A percentile compares a stretch with the other conserved stretches of the same genome.
These are phyloP conservation scores for Brachypalpus laphriformis DNA, from an alignment of 2,888 invertebrate genomes.

Conservation along the genomic window DNA sequence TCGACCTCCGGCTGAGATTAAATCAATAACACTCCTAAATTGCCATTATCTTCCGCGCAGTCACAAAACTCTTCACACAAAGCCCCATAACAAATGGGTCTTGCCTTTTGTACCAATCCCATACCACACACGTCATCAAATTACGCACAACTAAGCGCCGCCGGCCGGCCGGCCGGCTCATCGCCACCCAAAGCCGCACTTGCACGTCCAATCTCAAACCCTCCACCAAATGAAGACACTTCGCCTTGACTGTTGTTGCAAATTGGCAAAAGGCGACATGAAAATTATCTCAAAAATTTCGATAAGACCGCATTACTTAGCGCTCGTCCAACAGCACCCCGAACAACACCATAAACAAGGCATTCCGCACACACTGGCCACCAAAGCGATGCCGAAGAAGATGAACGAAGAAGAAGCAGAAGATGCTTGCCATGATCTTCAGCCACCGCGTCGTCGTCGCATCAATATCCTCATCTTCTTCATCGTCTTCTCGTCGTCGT, in stretches of 20 bases:
- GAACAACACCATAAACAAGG: slow-evolving; percentile 51
- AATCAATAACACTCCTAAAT: slow-evolving; percentile 56
- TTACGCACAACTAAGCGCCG: slow-evolving; percentile 62
- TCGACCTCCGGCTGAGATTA: slow-evolving; percentile 33
- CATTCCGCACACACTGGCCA: slow-evolving; percentile 16
- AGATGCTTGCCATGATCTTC: slow-evolving; percentile 60
- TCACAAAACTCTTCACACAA: slow-evolving; percentile 6
- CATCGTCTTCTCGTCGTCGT: slow-evolving; percentile 3
- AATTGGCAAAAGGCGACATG: slow-evolving; percentile 71
- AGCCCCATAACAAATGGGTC: slow-evolving; percentile 4
- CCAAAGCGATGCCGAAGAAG: background rate
- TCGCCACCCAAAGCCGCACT: slow-evolving; percentile 27
- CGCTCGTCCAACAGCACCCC: slow-evolving; percentile 56
- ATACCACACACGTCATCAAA: slow-evolving; percentile 20
- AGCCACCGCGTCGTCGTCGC: slow-evolving; percentile 20
- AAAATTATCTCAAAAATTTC: slow-evolving; percentile 74
- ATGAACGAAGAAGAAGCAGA: slow-evolving; percentile 16
- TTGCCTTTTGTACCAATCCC: background rate
- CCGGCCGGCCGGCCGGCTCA: slow-evolving; percentile 1
- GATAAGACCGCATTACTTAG: slow-evolving; percentile 73
- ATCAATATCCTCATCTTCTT: slow-evolving; percentile 31
- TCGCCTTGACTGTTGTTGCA: slow-evolving; percentile 58
- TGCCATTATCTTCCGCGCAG: slow-evolving; percentile 32
- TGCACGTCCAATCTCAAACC: background rate
- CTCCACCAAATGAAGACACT: slow-evolving; percentile 65